Conservation (phyloP, 2,797 vertebrate genomes). For the Trematomus bernacchii region DNA sequence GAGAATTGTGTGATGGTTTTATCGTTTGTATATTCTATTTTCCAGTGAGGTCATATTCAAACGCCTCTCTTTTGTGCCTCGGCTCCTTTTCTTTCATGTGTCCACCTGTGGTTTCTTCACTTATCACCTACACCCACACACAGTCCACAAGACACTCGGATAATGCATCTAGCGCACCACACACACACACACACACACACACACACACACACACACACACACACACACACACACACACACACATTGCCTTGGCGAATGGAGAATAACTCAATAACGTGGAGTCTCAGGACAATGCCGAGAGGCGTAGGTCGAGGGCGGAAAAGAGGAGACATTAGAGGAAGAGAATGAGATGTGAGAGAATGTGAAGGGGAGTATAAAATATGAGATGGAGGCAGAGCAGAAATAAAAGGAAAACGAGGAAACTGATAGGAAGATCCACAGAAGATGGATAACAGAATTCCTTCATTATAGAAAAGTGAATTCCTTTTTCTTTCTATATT, state of each 20-base stretch:
- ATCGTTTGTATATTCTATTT: slow-evolving; percentile 1
- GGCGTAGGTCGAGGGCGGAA: slow-evolving; percentile 34
- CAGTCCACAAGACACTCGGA: slow-evolving; percentile 23
- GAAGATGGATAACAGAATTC: slow-evolving; percentile 42
- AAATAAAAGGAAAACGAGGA: slow-evolving; percentile 16
- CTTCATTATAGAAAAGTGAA: slow-evolving; percentile 4
- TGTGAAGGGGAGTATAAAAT: slow-evolving; percentile 12
- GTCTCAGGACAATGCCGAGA: slow-evolving; percentile 34
- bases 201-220: too few species aligned
- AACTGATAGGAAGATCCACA: background rate
- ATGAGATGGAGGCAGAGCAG: slow-evolving; percentile 8
- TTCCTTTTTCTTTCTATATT: background rate
- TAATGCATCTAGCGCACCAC: background rate
- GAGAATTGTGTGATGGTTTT: too few species aligned
- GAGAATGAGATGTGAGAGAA: slow-evolving; percentile 23
- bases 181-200: too few species aligned
- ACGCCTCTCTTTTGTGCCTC: background rate
- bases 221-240: background rate
- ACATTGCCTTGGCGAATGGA: background rate
- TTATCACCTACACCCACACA: slow-evolving; percentile 20
- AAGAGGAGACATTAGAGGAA: background rate
- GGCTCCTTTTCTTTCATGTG: slow-evolving; percentile 16
- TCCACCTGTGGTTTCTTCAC: slow-evolving; percentile 25
- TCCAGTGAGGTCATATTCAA: background rate
- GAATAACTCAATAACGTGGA: slow-evolving; percentile 30